Evolutionary conservation across 1,140 invertebrate species (phyloP), one percentile per base, ranked within the genome.

Genomic region (Dryas iulia): DNA sequence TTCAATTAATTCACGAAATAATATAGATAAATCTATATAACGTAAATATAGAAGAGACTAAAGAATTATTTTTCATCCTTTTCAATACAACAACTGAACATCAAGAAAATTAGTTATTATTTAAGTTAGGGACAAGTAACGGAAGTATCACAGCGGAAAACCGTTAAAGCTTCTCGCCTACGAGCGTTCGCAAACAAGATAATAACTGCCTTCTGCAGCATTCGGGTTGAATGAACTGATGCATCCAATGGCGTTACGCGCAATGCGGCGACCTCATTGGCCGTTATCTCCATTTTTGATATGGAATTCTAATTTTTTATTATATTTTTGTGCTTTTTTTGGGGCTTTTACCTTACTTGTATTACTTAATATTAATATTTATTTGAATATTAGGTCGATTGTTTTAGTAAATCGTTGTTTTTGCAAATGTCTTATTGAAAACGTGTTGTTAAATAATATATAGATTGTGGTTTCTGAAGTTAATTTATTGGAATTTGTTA

Each of bases 231-330:
- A 74, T 53, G 68, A 71, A 74, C 66, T 58, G 74, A 68, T 61
- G 66, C 66, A 68, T 68, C 59, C 58, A 26, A 57, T 56, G 30
- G 59, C 67, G 61, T 73, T 63, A 74, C 79, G 79, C 83, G 81
- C 83, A 86, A 69, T 86, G 83, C 83, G 83, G 74, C 76, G 78
- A 78, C 81, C 78, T 70, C 74, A 73, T 75, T 84, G 74, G 52
- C 31, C 47, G 26, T 59, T 53, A 53, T 63, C 61, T 59, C 59
- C 39, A 14, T 59, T 66, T 60, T 59, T 35, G 57, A 53, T 58
- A 59, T 47, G 31, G 56, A 30, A 62, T 62, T 52, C 59, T 62
- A 62, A 47, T 52, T 12, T 60, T 25, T 47, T 61, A 10, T 23
- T 24, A 10, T 53, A 21, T 53, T n/a, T 4, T 12, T 0, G 5